phyloP scores from a whole-genome alignment of 2,888 invertebrate genomes.

The Cylloceria caligata region DNA sequence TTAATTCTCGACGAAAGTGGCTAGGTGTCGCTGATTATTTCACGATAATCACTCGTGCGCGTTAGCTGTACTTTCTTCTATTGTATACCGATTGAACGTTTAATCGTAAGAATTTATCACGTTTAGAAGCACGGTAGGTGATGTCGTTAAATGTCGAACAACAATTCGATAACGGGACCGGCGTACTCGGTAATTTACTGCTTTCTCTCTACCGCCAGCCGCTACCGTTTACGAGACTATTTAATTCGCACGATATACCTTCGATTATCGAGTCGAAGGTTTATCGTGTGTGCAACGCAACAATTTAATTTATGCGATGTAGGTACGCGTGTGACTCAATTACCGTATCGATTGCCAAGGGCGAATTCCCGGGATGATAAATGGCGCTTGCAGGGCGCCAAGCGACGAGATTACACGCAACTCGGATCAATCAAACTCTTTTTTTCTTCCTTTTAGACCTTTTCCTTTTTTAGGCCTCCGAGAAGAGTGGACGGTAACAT shows the following conservation, averaged over 20 bases:
- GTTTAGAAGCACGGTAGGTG: constrained; percentile 43
- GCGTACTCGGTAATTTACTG: constrained; percentile 59
- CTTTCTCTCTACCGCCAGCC: constrained; percentile 22
- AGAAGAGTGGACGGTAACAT: constrained; percentile 20
- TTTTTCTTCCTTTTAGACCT: background rate
- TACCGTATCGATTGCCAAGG: constrained; percentile 61
- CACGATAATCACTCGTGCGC: too few species aligned
- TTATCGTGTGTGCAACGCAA: constrained; percentile 26
- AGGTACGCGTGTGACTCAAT: constrained; percentile 56
- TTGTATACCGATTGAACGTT: background rate
- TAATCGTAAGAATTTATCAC: constrained; percentile 44
- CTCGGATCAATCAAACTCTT: background rate
- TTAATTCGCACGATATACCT: constrained; percentile 50
- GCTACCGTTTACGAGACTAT: constrained; percentile 63
- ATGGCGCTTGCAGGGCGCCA: constrained; percentile 39
- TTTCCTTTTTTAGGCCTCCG: background rate
- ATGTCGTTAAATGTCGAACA: constrained; percentile 63
- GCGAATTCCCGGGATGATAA: constrained; percentile 56
- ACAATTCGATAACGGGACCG: constrained; percentile 62
- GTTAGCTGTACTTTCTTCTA: background rate
- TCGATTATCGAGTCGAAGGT: constrained; percentile 55
- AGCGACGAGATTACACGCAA: background rate
- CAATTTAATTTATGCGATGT: constrained; percentile 57
- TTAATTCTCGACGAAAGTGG: background rate
- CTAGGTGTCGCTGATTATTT: too few species aligned